Base-by-base conservation (phyloP, 2,888 invertebrate species). In the Laothoe populi region DNA sequence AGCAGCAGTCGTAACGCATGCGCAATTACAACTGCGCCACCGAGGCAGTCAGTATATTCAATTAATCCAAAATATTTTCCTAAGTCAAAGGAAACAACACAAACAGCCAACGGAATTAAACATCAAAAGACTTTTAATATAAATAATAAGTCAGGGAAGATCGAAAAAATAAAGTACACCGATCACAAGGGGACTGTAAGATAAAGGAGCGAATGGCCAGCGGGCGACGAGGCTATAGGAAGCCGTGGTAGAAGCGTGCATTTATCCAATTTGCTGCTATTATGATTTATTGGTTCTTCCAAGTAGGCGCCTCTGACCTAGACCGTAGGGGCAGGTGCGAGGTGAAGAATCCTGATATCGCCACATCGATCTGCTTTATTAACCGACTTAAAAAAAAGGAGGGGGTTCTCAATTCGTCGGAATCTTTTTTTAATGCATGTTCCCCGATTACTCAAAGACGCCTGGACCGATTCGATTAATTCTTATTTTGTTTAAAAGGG, bases 181-280 rank as follows among this genome's bases (percentile, higher is more conserved):
- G 23, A 13, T 46, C 21, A 3, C 24, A 35, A 35, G 53, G 53
- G 76, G 75, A 80, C 79, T 79, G 72, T 81, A 86, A 84, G 86
- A 87, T 81, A 81, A 70, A 69, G 67, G 68, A 69, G 64, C 53
- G 11, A 69, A 66, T 67, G 68, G 44, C 19, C 44, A 8, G 19
- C 44, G 7, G 2, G 19, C 19, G 44, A 5, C 90, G 87, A 89
- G 90, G 89, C 83, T 89, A 88, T 87, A 88, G 91, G 91, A 90
- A 88, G 82, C 83, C 74, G 44, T 44, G 73, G 77, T 75, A 78
- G 81, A 77, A 74, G 70, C 78, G 81, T 85, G 85, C 87, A 87
- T 86, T 92, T 92, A 92, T 92, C 84, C 92, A 92, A 90, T 92
- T 91, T 82, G 79, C 70, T 68, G 79, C 87, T 84, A 92, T 92